These are phyloP conservation scores for Drosophila punjabiensis DNA, from an alignment of 1,140 invertebrate genomes.

Conservation along the genomic window DNA sequence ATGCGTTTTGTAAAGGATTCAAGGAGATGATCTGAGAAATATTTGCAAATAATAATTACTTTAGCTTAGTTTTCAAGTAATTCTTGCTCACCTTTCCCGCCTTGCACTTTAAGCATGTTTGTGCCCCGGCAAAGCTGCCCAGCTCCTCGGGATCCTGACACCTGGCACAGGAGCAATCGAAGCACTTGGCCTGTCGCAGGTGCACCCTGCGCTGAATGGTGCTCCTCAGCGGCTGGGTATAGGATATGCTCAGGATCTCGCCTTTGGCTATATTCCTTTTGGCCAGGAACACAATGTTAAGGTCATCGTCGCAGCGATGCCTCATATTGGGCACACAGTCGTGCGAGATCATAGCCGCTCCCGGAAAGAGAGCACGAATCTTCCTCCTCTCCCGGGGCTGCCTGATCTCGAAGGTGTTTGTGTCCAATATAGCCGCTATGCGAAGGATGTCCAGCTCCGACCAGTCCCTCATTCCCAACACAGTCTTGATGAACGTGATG, in stretches of 20 bases:
- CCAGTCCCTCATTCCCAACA: constrained; percentile 86
- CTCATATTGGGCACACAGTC: constrained; percentile 89
- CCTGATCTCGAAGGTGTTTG: constrained; percentile 88
- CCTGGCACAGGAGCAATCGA: constrained; percentile 88
- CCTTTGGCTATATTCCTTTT: constrained; percentile 88
- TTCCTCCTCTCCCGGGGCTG: constrained; percentile 85
- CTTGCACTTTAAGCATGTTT: constrained; percentile 88
- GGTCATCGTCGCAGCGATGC: constrained; percentile 87
- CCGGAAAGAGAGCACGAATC: constrained; percentile 88
- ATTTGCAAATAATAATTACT: fast-evolving
- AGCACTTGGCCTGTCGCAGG: constrained; percentile 88
- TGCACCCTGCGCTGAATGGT: constrained; percentile 88
- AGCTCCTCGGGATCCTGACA: constrained; percentile 89
- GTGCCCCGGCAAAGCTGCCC: constrained; percentile 88
- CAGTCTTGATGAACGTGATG: constrained; percentile 87
- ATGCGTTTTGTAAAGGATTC: constrained; percentile 87
- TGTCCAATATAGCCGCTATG: constrained; percentile 89
- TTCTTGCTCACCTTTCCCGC: constrained; percentile 77
- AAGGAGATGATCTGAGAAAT: constrained; percentile 85
- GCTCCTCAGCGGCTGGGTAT: constrained; percentile 89
- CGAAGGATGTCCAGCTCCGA: constrained; percentile 88
- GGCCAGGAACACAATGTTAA: constrained; percentile 87
- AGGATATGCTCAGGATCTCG: constrained; percentile 88
- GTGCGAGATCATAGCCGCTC: constrained; percentile 88
- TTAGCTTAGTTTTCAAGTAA: fast-evolving